These are phyloP conservation scores for Aegithalos caudatus DNA, from an alignment of 2,113 vertebrate genomes.

Conservation along the genomic window DNA sequence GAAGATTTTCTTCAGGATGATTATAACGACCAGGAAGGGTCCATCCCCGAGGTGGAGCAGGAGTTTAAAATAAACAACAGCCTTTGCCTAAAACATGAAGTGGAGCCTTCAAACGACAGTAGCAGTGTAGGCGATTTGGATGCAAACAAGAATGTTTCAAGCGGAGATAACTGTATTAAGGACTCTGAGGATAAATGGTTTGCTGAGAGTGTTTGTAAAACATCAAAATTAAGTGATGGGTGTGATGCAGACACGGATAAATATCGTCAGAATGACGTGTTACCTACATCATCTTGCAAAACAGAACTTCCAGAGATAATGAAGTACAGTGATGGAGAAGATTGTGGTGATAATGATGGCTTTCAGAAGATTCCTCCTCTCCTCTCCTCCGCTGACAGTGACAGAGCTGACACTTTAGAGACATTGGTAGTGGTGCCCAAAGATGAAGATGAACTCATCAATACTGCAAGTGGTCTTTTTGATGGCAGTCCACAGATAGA, in stretches of 20 bases:
- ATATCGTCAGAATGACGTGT: background rate
- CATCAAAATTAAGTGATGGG: background rate
- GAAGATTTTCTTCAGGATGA: conserved; percentile 10
- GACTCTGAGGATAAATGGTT: background rate
- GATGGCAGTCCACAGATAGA: background rate
- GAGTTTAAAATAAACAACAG: background rate
- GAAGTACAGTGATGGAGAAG: background rate
- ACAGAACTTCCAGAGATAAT: background rate
- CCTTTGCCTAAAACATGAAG: fast-evolving
- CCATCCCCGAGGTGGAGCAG: fast-evolving
- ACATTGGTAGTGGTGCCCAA: fast-evolving
- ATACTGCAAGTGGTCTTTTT: background rate
- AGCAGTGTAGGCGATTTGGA: background rate
- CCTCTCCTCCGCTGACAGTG: background rate
- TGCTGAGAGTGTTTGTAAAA: background rate
- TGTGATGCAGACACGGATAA: background rate
- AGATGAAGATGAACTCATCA: background rate
- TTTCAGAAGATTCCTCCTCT: background rate
- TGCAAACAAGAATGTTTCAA: background rate
- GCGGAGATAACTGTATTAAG: fast-evolving
- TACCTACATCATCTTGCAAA: background rate
- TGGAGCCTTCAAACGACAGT: background rate
- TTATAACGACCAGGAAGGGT: fast-evolving
- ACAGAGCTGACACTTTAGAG: background rate
- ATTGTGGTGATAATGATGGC: background rate